These are phyloP conservation scores for Menura novaehollandiae DNA, from an alignment of 2,113 vertebrate genomes.

Conservation along the genomic window DNA sequence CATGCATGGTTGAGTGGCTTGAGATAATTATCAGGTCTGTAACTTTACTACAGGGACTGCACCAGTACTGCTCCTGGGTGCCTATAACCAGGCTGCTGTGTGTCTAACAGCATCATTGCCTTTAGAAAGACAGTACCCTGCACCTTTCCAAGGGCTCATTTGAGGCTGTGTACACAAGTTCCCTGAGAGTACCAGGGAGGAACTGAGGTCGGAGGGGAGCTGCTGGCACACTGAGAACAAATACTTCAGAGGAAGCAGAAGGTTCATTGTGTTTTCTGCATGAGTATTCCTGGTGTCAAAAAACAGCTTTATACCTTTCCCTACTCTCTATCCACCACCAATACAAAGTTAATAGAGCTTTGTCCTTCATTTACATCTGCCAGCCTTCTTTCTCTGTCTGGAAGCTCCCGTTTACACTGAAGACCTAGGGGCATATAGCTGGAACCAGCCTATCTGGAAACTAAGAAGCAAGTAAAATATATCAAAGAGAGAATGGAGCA, in stretches of 20 bases:
- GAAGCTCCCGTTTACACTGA: background rate
- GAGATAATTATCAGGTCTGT: background rate
- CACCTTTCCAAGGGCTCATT: background rate
- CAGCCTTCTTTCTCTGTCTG: background rate
- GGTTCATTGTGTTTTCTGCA: background rate
- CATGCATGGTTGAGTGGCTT: background rate
- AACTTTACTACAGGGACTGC: background rate
- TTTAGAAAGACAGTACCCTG: background rate
- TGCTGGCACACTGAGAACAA: background rate
- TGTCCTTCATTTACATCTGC: background rate
- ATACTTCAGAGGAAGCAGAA: background rate
- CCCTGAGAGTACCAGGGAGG: accelerated
- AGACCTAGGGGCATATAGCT: background rate
- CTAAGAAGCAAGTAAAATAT: background rate
- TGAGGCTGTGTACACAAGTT: background rate
- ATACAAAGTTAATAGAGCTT: background rate
- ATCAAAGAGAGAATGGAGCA: background rate
- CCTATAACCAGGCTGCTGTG: background rate
- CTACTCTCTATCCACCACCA: background rate
- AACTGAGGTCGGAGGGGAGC: background rate
- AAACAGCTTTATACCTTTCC: background rate
- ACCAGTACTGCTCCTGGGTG: background rate
- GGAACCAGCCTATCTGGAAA: background rate
- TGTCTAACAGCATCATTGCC: background rate
- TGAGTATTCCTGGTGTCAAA: background rate